A percentile compares a stretch with the other conserved stretches of the same genome.
Conservation (phyloP, 1,140 invertebrate genomes). For the Amphibalanus amphitrite region DNA sequence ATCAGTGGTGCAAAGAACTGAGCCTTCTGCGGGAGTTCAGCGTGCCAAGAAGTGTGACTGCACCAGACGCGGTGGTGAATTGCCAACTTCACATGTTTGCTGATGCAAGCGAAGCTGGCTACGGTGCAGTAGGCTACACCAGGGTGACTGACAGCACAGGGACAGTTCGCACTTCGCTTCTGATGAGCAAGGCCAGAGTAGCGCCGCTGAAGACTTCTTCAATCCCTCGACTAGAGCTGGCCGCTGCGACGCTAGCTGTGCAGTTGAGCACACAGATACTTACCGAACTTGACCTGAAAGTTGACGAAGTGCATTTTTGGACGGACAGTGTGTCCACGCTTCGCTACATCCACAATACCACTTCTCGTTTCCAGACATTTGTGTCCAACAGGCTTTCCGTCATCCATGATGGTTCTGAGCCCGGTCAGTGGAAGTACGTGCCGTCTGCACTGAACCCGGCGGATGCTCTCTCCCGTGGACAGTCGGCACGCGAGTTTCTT, state of each 20-base stretch:
- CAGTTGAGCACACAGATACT: neutral
- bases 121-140: too few species aligned
- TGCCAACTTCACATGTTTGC: too few species aligned
- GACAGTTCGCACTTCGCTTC: too few species aligned
- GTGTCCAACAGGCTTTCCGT: conserved; percentile 9
- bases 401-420: conserved; percentile 3
- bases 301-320: neutral
- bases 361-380: conserved; percentile 10
- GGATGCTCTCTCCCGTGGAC: conserved; percentile 10
- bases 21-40: too few species aligned
- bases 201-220: too few species aligned
- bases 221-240: conserved; percentile 8
- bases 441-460: conserved; percentile 10
- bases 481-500: neutral
- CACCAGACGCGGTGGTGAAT: too few species aligned
- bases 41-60: too few species aligned
- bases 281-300: neutral
- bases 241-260: neutral
- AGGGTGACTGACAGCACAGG: too few species aligned
- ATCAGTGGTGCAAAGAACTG: too few species aligned
- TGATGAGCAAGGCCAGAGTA: too few species aligned
- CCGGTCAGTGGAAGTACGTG: conserved; percentile 14
- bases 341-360: conserved; percentile 8
- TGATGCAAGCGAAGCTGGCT: too few species aligned
- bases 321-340: conserved; percentile 7